Conservation (phyloP, 2,113 vertebrate species). For the Cololabis saira region DNA sequence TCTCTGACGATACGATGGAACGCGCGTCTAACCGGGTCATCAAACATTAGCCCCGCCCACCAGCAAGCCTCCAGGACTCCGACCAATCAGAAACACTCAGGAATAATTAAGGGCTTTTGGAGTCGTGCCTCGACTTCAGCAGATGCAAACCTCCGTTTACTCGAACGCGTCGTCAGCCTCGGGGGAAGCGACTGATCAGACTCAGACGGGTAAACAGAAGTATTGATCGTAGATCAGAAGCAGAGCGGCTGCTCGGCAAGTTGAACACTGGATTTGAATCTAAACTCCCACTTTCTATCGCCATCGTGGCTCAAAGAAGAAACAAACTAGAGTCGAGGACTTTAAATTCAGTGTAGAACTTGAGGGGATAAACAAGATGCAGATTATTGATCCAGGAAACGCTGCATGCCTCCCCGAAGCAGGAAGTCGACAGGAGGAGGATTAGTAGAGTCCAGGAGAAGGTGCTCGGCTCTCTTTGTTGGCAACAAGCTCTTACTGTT, state of each 20-base stretch:
- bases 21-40: too few species aligned
- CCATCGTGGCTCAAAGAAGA: constrained; percentile 14
- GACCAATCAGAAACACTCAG: too few species aligned
- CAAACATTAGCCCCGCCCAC: too few species aligned
- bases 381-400: constrained; percentile 24
- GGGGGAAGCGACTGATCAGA: background rate
- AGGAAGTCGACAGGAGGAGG: constrained; percentile 37
- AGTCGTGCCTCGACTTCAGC: too few species aligned
- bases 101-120: too few species aligned
- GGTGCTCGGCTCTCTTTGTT: constrained; percentile 10
- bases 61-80: too few species aligned
- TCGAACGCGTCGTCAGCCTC: background rate
- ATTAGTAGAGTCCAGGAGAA: constrained; percentile 54
- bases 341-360: constrained; percentile 60
- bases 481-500: constrained; percentile 88
- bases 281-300: background rate
- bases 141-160: background rate
- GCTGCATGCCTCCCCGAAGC: constrained; percentile 69
- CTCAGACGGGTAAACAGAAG: background rate
- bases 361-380: constrained; percentile 49
- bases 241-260: constrained; percentile 40
- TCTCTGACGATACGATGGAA: too few species aligned
- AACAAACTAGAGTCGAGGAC: background rate
- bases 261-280: constrained; percentile 58
- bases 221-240: constrained; percentile 15